A percentile compares a stretch with the other conserved stretches of the same genome.
Evolutionary conservation across 37 sponge, comb jelly and placozoan genomes (phyloP).

Genomic region (Diacarnus erythraeanus): DNA sequence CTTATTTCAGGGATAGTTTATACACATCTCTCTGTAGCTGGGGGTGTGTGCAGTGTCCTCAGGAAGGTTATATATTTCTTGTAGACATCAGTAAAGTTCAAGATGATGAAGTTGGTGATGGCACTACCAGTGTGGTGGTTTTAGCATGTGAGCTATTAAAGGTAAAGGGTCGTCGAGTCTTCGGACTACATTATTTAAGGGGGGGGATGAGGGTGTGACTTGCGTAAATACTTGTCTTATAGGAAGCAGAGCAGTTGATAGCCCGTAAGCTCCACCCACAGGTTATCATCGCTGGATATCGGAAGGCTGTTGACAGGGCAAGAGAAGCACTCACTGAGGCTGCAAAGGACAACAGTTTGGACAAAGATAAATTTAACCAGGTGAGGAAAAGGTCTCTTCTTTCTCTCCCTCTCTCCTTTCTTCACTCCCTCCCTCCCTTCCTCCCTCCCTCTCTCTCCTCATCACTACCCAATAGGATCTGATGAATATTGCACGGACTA

Average conservation of each 20-base stretch:
- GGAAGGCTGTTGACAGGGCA: slow-evolving; percentile 81
- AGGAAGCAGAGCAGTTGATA: slow-evolving; percentile 93
- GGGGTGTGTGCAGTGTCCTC: no score
- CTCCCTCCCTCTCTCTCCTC: not conserved
- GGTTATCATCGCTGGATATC: slow-evolving; percentile 93
- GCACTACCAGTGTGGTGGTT: slow-evolving; percentile 98
- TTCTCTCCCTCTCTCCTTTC: not conserved
- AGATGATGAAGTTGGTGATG: slow-evolving; percentile 98
- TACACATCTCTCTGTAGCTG: no score
- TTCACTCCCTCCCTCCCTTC: not conserved
- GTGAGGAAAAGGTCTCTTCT: slow-evolving; percentile 5
- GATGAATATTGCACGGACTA: slow-evolving; percentile 95
- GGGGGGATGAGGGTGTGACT: not conserved
- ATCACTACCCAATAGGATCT: slow-evolving; percentile 60
- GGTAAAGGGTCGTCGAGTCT: slow-evolving; percentile 41
- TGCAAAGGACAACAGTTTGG: slow-evolving; percentile 77
- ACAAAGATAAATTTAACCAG: slow-evolving; percentile 58
- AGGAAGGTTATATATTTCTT: not conserved
- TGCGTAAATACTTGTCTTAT: not conserved
- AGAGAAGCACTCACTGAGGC: slow-evolving; percentile 74
- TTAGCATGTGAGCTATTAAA: slow-evolving; percentile 95
- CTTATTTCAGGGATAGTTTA: no score
- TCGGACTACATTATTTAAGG: not conserved
- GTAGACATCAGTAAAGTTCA: slow-evolving; percentile 94
- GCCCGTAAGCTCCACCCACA: slow-evolving; percentile 93